Conservation (phyloP, 2,113 vertebrate genomes). For the Puffinus mauretanicus region DNA sequence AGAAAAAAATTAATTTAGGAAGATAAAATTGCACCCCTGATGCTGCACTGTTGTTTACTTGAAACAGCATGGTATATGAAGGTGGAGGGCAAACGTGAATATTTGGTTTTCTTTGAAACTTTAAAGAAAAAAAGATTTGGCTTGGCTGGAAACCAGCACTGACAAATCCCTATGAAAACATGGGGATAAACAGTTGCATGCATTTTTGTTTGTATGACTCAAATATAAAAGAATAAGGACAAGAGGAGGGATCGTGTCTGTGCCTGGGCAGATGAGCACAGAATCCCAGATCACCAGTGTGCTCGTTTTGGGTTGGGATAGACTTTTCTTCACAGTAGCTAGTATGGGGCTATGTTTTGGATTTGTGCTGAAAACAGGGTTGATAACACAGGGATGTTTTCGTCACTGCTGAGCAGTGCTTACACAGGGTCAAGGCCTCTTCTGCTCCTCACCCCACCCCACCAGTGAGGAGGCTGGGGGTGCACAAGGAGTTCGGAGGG, state of each 20-base stretch:
- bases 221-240: background rate
- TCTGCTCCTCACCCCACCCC: too few species aligned
- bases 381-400: too few species aligned
- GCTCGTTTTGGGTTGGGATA: too few species aligned
- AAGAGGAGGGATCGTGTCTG: background rate
- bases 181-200: accelerated
- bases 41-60: background rate
- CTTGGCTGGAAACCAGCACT: background rate
- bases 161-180: background rate
- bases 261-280: background rate
- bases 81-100: background rate
- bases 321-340: too few species aligned
- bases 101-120: background rate
- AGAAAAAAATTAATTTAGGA: background rate
- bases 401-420: too few species aligned
- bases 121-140: background rate
- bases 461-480: too few species aligned
- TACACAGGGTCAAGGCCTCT: too few species aligned
- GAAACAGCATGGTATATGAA: background rate
- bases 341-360: too few species aligned
- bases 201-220: background rate
- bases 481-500: too few species aligned
- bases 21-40: background rate
- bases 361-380: too few species aligned
- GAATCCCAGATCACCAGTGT: background rate